Evolutionary conservation across 2,888 invertebrate genomes (phyloP), one percentile per base, ranked within the genome.

Genomic region (Euplagia quadripunctaria): DNA sequence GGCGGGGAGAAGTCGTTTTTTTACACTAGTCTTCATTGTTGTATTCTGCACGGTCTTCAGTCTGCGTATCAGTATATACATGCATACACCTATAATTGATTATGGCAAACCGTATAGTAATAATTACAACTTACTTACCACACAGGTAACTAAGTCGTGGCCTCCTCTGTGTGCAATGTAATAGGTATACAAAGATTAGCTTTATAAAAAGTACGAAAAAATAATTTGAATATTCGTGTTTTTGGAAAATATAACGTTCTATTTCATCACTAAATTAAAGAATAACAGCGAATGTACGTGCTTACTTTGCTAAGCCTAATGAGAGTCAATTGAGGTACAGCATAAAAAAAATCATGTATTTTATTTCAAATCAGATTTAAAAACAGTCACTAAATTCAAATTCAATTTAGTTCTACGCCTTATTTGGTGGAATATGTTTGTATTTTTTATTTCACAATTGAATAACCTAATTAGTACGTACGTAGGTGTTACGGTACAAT

Each of bases 211-310:
- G 46, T 46, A n/a, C 17, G 8, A n/a, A 17, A 55, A 4, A 55
- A n/a, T n/a, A n/a, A 55, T n/a, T 58, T 11, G 20, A 58, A 58
- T 20, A 20, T 58, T 58, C 61, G 61, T 61, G 20, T 31, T 31
- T 61, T 31, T 31, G 31, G 14, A 1, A 0, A 31, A 61, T 14
- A 61, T 0, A 31, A 61, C 31, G 20, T 31, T 12, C 31, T 14
- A 61, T 31, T 61, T 61, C 2, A 14, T 31, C 4, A 14, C 14
- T 14, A 61, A 61, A 61, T 61, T 31, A 61, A 31, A 61, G 61
- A 61, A 64, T 51, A 79, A 79, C 69, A 81, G 11, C 58, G 14
- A n/a, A 41, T 64, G 52, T 42, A 67, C 79, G 78, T 80, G 69
- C 55, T 80, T 58, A 67, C 61, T 51, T 31, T 64, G 46, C 16